Evolutionary conservation across 23 tunicate species (phyloP), one percentile per base, ranked within the genome.

Genomic region (Trididemnum clinides): DNA sequence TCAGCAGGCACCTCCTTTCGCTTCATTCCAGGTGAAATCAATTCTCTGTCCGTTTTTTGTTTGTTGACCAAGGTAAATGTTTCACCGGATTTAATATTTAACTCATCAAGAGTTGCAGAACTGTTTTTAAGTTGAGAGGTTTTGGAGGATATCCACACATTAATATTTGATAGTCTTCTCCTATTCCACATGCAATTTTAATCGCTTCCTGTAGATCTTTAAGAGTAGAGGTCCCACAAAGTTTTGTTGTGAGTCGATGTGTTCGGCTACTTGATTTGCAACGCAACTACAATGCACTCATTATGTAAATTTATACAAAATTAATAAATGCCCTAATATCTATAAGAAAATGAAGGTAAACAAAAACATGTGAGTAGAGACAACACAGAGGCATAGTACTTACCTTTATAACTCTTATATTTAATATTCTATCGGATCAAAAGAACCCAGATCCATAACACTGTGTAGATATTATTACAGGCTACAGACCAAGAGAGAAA

Each of bases 1-100:
- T 94, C 98, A 0, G 98, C 98, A 26, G 98, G 98, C 12, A 94
- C 98, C 66, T 89, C 94, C 57, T 70, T 85, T 76, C 94, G 70
- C 35, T 64, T 85, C 85, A 94, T 88, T 54, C 28, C 49, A 35
- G 97, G 87, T 64, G 81, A 49, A 3, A 27, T 5, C 15, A 22
- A 22, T 66, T 82, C 74, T 5, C 34, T 80, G 12, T 31, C 21
- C 19, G 23, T 76, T 29, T 79, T 59, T n/a, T 88, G 77, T 32
- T 57, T 88, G 49, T 85, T 82, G 5, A 89, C 94, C 27, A 94
- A 86, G 1, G 94, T 94, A 34, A 94, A 89, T 1, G 94, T 94
- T 71, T 94, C 94, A 3, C 98, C 98, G 54, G 90, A 89, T 29
- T 51, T 64, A 10, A 94, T 74, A 0, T 81, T 50, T 37, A 89